These are phyloP conservation scores for Drosophila emarginata DNA, from an alignment of 2,888 invertebrate genomes.

Conservation along the genomic window DNA sequence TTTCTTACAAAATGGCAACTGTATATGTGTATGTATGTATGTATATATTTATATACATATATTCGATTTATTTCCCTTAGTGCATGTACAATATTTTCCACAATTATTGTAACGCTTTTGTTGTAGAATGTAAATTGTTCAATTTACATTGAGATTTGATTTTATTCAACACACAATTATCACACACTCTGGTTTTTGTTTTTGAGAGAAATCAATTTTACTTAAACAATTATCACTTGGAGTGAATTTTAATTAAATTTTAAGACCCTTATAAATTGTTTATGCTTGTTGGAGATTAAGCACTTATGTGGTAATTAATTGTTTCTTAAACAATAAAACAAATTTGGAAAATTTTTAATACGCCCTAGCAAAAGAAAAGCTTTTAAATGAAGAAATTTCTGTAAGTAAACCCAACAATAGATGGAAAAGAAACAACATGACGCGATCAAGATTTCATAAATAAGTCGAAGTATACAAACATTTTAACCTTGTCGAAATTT, in stretches of 20 bases:
- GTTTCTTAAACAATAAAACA: neutral
- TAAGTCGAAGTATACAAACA: neutral
- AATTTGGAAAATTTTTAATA: neutral
- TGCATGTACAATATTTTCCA: neutral
- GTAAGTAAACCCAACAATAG: no score
- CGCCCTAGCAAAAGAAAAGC: no score
- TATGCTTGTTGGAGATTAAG: constrained; percentile 1
- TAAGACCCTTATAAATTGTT: constrained; percentile 26
- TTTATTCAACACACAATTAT: neutral
- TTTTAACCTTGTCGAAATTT: neutral
- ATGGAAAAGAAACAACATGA: no score
- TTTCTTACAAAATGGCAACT: constrained; percentile 11
- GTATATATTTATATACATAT: neutral
- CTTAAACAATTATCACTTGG: constrained; percentile 31
- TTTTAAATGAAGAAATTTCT: no score
- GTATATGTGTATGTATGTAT: neutral
- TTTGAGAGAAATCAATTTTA: constrained; percentile 17
- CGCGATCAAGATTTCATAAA: no score
- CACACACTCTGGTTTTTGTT: constrained; percentile 18
- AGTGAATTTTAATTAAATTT: constrained; percentile 53
- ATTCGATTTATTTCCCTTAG: neutral
- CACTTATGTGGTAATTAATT: neutral
- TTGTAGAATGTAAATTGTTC: constrained; percentile 1
- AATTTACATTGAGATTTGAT: constrained; percentile 25
- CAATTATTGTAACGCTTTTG: constrained; percentile 1